Percentiles rank a stretch among this genome's conserved stretches.
phyloP scores from a whole-genome alignment of 2,797 vertebrate species.

The Geotrypetes seraphini region DNA sequence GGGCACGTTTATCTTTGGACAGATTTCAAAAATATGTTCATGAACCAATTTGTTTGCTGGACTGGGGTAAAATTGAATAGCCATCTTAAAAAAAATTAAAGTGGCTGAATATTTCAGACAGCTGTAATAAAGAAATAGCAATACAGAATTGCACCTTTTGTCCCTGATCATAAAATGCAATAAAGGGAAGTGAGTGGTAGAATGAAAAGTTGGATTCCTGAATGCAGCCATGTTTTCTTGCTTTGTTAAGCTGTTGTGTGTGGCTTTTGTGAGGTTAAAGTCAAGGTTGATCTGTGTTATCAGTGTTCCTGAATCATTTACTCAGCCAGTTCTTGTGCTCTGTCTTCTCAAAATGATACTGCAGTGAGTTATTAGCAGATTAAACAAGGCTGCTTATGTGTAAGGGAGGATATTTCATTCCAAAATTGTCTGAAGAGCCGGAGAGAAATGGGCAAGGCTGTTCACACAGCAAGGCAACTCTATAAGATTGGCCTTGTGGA shows the following conservation, averaged over 20 bases:
- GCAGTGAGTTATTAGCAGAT: neutral
- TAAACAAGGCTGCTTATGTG: neutral
- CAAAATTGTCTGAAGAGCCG: no score
- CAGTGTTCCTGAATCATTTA: neutral
- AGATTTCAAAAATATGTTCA: no score
- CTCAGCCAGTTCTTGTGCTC: neutral
- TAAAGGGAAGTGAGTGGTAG: neutral
- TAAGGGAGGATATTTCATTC: neutral
- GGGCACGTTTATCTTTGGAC: no score
- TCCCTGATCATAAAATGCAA: neutral
- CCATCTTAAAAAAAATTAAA: no score
- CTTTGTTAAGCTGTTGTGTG: neutral
- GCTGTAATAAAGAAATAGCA: neutral
- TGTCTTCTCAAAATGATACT: neutral
- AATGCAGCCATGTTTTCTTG: fast-evolving
- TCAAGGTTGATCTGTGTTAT: neutral
- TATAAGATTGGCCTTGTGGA: no score
- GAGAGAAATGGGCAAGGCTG: no score
- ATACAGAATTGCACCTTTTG: neutral
- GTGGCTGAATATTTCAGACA: neutral
- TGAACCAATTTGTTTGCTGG: no score
- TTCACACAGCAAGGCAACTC: no score
- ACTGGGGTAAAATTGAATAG: no score
- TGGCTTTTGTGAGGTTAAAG: conserved; percentile 1
- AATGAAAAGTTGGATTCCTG: neutral